Percentiles rank a stretch among this genome's conserved stretches.
Conservation (phyloP, 2,113 vertebrate genomes). For the Aldabrachelys gigantea region DNA sequence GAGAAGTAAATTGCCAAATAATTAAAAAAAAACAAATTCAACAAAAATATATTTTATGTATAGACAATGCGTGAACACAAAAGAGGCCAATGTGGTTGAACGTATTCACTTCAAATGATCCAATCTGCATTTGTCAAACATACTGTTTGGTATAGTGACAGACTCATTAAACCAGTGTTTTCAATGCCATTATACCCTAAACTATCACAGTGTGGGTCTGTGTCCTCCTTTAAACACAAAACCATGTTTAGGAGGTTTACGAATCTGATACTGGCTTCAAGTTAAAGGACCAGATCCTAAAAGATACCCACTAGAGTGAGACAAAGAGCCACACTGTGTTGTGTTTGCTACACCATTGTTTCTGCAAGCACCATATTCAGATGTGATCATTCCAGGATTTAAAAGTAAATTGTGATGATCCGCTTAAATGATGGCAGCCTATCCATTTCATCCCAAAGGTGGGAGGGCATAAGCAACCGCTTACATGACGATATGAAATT, state of each 20-base stretch:
- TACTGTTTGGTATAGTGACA: background rate
- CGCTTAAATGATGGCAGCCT: no score
- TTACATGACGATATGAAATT: background rate
- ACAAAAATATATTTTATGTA: background rate
- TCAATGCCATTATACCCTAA: background rate
- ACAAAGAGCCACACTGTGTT: rapidly evolving
- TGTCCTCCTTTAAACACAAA: background rate
- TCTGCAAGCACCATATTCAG: background rate
- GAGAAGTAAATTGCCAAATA: background rate
- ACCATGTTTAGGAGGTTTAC: rapidly evolving
- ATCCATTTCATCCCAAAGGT: no score
- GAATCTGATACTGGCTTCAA: background rate
- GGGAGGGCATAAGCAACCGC: background rate
- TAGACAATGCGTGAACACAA: background rate
- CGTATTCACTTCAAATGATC: background rate
- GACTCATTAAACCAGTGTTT: rapidly evolving
- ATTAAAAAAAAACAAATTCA: background rate
- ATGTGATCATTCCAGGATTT: background rate
- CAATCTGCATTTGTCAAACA: background rate
- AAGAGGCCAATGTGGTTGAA: background rate
- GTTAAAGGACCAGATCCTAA: background rate
- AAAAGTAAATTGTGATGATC: background rate
- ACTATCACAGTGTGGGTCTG: background rate
- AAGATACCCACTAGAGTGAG: background rate
- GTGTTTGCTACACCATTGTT: background rate